Conservation (phyloP, 1,140 invertebrate species). For the Aphelinus atriplicis region DNA sequence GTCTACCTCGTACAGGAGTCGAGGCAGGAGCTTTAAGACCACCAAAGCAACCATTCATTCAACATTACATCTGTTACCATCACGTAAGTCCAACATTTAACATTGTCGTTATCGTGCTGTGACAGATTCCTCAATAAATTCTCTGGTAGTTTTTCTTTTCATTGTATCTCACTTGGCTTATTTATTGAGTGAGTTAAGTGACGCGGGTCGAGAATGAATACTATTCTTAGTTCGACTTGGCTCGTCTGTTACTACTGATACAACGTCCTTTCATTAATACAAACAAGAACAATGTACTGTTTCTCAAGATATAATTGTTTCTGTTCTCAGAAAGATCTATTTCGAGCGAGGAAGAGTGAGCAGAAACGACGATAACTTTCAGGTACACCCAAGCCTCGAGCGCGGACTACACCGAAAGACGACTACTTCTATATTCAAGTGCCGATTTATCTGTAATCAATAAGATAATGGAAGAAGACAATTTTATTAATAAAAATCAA, state of each 20-base stretch:
- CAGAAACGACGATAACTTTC: constrained; percentile 25
- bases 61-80: constrained; percentile 47
- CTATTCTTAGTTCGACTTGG: too few relatives aligned
- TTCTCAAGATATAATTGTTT: too few relatives aligned
- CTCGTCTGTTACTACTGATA: too few relatives aligned
- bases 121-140: constrained; percentile 2
- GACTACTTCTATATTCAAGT: background rate
- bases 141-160: constrained; percentile 10
- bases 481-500: constrained; percentile 34
- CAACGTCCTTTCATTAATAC: too few relatives aligned
- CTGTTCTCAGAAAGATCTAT: background rate
- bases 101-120: constrained; percentile 20
- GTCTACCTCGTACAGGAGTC: constrained; percentile 88
- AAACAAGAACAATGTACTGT: too few relatives aligned
- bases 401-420: background rate
- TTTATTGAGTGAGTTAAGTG: too few relatives aligned
- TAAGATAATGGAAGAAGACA: constrained; percentile 17
- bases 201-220: too few relatives aligned
- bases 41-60: background rate
- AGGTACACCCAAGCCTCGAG: background rate
- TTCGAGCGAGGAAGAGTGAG: constrained; percentile 29
- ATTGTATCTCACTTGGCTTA: background rate
- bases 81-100: constrained; percentile 49
- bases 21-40: constrained; percentile 61
- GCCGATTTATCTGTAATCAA: constrained; percentile 18